Evolutionary conservation across 2,113 vertebrate genomes (phyloP), one percentile per base, ranked within the genome.

Genomic region (Cyanoramphus novaezelandiae): DNA sequence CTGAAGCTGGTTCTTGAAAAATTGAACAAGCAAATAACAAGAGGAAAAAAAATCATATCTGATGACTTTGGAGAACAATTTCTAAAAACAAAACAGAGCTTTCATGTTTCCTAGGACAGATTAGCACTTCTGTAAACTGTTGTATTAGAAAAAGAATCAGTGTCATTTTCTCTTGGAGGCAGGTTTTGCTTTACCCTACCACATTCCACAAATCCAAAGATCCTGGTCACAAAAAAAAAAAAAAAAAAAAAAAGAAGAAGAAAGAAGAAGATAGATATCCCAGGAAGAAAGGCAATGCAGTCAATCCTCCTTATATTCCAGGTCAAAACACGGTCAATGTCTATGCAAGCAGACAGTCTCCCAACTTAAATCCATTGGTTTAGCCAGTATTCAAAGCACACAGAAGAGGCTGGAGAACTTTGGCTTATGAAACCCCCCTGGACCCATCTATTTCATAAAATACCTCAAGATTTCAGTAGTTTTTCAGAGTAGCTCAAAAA

Each of bases 1-100:
- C 82, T 94, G 74, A 91, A 95, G 55, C 81, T 90, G 88, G n/a
- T 35, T 90, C 64, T 82, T 85, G 65, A 93, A 92, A 96, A 94
- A 77, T 7, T 78, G 49, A 84, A 50, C 10, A 82, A 46, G 29
- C n/a, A 92, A 78, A 86, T 84, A 65, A 37, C 2, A 24, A 17
- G 3, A 7, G 0, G 4, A 13, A 43, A 35, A 6, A 53, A 78
- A 43, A n/a, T 10, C 7, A 11, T 21, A 78, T 33, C 52, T 69
- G 41, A 74, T 86, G 91, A 79, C 27, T 81, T 24, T 44, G 33
- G 41, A 71, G 57, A 95, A 64, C 7, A 69, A 63, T 70, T 85
- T 94, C 82, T 83, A 78, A 94, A 87, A 77, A 37, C 1, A 33
- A 75, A 67, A 12, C 31, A 37, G n/a, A 70, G 6, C 28, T 55